These are phyloP conservation scores for Sparus aurata DNA, from an alignment of 2,797 vertebrate genomes.

Conservation along the genomic window DNA sequence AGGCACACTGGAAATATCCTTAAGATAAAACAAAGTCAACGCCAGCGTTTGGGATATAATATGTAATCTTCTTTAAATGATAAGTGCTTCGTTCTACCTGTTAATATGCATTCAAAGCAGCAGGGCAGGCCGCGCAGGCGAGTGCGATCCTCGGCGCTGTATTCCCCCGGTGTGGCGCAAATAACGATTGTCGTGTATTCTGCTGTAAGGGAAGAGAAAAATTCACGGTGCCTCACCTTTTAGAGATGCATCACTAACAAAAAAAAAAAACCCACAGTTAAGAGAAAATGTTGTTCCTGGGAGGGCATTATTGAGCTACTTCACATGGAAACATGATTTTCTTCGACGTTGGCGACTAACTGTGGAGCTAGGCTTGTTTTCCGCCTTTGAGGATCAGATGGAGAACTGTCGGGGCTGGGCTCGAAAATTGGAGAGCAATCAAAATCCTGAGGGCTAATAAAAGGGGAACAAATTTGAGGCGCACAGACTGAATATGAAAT, in stretches of 20 bases:
- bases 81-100: slow-evolving; percentile 11
- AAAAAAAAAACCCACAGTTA: slow-evolving; percentile 29
- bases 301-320: slow-evolving; percentile 22
- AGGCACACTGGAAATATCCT: slow-evolving; percentile 41
- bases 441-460: slow-evolving; percentile 66
- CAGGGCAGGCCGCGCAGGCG: background rate
- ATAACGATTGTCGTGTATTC: slow-evolving; percentile 36
- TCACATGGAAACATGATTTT: slow-evolving; percentile 43
- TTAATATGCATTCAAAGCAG: slow-evolving; percentile 36
- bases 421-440: slow-evolving; percentile 61
- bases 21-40: slow-evolving; percentile 45
- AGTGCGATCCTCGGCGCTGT: background rate
- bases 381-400: slow-evolving; percentile 59
- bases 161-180: slow-evolving; percentile 8
- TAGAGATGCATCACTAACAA: slow-evolving; percentile 26
- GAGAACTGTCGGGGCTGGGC: slow-evolving; percentile 35
- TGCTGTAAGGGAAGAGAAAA: slow-evolving; percentile 16
- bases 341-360: slow-evolving; percentile 31
- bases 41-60: slow-evolving; percentile 26
- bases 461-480: slow-evolving; percentile 58
- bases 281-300: slow-evolving; percentile 31
- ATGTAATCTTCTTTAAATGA: slow-evolving; percentile 20
- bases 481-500: slow-evolving; percentile 52
- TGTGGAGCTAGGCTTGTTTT: slow-evolving; percentile 37
- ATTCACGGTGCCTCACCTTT: slow-evolving; percentile 26